Conservation (phyloP, 2,888 invertebrate species). For the Apodemia mormo region DNA sequence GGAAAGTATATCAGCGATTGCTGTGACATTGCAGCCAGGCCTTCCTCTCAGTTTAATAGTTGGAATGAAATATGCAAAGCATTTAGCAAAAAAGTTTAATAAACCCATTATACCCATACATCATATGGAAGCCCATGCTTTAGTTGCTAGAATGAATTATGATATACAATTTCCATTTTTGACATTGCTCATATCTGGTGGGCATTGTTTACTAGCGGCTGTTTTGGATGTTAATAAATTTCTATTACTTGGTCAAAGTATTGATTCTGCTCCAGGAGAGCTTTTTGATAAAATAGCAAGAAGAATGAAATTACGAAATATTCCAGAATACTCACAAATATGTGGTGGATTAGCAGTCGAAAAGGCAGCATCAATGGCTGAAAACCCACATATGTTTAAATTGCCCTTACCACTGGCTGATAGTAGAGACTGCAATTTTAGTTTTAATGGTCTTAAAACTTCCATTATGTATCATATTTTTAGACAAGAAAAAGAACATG, state of each 20-base stretch:
- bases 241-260: constrained; percentile 88
- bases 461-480: constrained; percentile 78
- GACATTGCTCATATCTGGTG: constrained; percentile 95
- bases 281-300: constrained; percentile 96
- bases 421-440: constrained; percentile 92
- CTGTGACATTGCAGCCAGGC: constrained; percentile 94
- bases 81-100: constrained; percentile 84
- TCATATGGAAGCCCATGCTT: constrained; percentile 99
- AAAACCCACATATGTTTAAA: constrained; percentile 84
- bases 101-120: constrained; percentile 98
- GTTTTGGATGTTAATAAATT: constrained; percentile 89
- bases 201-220: constrained; percentile 92
- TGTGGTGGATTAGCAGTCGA: constrained; percentile 95
- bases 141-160: constrained; percentile 90
- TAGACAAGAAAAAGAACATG: constrained; percentile 81
- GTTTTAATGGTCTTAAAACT: constrained; percentile 93
- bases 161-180: constrained; percentile 92
- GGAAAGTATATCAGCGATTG: constrained; percentile 91
- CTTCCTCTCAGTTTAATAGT: constrained; percentile 88
- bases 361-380: constrained; percentile 86
- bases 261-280: constrained; percentile 96
- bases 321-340: constrained; percentile 87
- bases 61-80: constrained; percentile 92
- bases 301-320: constrained; percentile 89
- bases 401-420: constrained; percentile 85